Evolutionary conservation across 2,113 vertebrate genomes (phyloP), one percentile per base, ranked within the genome.

Genomic region (Climacteris rufus): DNA sequence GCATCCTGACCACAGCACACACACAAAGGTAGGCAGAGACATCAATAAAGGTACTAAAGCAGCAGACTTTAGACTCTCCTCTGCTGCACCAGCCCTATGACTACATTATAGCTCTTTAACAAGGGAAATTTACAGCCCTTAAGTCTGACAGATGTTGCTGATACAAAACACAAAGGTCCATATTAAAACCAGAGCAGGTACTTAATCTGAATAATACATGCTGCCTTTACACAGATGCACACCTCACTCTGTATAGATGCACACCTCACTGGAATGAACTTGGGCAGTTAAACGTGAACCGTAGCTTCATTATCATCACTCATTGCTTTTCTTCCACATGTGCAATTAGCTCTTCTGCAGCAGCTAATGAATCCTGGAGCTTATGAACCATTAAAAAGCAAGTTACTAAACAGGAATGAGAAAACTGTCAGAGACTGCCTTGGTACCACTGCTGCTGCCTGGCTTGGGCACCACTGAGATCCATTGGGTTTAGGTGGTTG

Each of bases 291-390:
- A 84, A 24, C n/a, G 59, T 87, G 88, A 84, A 95, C 84, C 4
- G 20, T 1, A 72, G 59, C 91, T 86, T 91, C 94, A 89, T 94
- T 95, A 96, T 37, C 83, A 89, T 87, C 84, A 87, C 61, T 93
- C 94, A 84, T 2, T 65, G 81, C 89, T 91, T 83, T 94, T 70
- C 59, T 63, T 94, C 40, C 70, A 81, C 0, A 2, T 76, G 68
- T 64, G 66, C 94, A 94, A 94, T 95, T 87, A 93, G 70, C 87
- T 92, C 33, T 96, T 83, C 70, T 74, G 63, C 75, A 80, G 83
- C 49, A 78, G 65, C 64, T 92, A 94, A 95, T 95, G 86, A 95
- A 94, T 79, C 69, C 80, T 84, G 86, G 13, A 89, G 61, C 53
- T 87, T 79, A 89, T 69, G 86, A 93, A 78, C 71, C 83, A 87